A percentile compares a stretch with the other conserved stretches of the same genome.
These are phyloP conservation scores for Abrostola tripartita DNA, from an alignment of 2,888 invertebrate genomes.

Conservation along the genomic window DNA sequence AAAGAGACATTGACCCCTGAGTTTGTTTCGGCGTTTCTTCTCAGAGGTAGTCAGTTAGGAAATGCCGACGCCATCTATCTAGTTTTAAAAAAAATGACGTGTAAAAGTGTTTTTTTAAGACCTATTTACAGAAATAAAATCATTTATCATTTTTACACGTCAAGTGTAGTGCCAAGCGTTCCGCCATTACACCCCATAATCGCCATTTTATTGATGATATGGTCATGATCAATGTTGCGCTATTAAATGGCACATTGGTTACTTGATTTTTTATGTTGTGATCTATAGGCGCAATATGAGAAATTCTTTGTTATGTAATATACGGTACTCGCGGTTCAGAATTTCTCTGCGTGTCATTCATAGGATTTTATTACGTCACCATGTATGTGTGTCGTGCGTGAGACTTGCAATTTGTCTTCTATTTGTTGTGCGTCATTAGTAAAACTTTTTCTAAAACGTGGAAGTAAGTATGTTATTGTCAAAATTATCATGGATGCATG, in stretches of 20 bases:
- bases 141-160: too few species aligned
- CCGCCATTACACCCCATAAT: neutral
- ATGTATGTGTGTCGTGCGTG: slow-evolving; percentile 1
- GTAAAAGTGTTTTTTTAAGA: too few species aligned
- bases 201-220: neutral
- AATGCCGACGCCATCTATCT: too few species aligned
- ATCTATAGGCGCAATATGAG: neutral
- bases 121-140: too few species aligned
- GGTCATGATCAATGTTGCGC: neutral
- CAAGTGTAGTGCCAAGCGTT: too few species aligned
- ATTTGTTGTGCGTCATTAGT: neutral
- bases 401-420: slow-evolving; percentile 1
- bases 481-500: too few species aligned
- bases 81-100: too few species aligned
- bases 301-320: neutral
- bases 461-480: too few species aligned
- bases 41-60: too few species aligned
- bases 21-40: too few species aligned
- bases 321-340: neutral
- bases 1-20: too few species aligned
- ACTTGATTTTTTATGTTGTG: neutral
- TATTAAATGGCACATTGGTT: neutral
- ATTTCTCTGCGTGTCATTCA: neutral
- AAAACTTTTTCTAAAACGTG: too few species aligned
- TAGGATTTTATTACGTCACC: neutral